phyloP scores from a whole-genome alignment of 2,113 vertebrate species.

The Montifringilla adamsi region DNA sequence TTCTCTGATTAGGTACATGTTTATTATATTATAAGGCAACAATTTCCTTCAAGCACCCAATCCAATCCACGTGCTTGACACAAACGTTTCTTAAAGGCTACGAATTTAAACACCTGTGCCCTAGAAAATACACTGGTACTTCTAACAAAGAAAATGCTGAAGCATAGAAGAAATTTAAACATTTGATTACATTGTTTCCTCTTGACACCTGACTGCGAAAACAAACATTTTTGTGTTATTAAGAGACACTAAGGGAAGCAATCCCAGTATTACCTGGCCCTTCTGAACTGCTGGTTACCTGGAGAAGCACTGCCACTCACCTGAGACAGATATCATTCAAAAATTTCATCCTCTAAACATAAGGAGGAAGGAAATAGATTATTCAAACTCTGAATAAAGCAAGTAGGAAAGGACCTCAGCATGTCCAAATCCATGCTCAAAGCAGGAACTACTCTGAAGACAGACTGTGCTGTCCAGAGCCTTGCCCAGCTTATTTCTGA shows the following conservation, averaged over 20 bases:
- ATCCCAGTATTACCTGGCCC: not conserved
- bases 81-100: not conserved
- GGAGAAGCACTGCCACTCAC: not conserved
- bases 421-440: not conserved
- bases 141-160: slow-evolving; percentile 1
- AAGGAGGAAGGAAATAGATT: not conserved
- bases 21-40: slow-evolving; percentile 29
- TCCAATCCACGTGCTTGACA: not conserved
- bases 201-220: not conserved
- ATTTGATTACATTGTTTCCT: slow-evolving; percentile 35
- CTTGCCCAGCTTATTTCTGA: not conserved
- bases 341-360: not conserved
- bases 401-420: not conserved
- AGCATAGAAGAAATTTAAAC: not conserved
- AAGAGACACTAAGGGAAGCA: not conserved
- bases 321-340: not conserved
- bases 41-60: not conserved
- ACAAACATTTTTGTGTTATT: not conserved
- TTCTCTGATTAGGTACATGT: slow-evolving; percentile 17
- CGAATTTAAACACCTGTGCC: not conserved
- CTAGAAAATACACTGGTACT: not conserved
- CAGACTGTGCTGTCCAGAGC: not conserved
- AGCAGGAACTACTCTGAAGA: not conserved
- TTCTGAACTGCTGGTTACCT: not conserved
- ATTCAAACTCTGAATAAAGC: not conserved